Evolutionary conservation across 2,888 invertebrate genomes (phyloP).

Genomic region (Polymixis flavicincta): DNA sequence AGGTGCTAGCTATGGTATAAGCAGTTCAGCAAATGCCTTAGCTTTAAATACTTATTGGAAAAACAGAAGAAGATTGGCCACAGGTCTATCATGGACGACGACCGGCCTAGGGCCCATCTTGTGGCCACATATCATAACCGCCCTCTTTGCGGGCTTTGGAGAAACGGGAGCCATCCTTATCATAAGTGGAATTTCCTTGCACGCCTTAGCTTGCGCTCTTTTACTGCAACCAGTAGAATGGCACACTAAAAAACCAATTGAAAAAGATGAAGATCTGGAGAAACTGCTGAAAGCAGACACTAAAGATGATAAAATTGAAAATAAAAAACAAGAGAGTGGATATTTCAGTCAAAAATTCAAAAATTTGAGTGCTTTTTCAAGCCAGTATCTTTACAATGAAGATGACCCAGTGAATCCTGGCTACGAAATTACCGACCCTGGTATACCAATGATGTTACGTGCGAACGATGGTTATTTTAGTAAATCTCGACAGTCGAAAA

Average conservation of each 20-base stretch:
- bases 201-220: conserved; percentile 92
- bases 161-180: conserved; percentile 92
- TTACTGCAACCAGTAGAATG: conserved; percentile 94
- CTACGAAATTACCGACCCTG: conserved; percentile 92
- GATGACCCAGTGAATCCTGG: conserved; percentile 91
- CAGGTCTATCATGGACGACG: conserved; percentile 93
- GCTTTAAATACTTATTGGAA: conserved; percentile 94
- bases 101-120: conserved; percentile 94
- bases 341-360: conserved; percentile 86
- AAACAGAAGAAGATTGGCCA: conserved; percentile 92
- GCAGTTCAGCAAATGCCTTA: conserved; percentile 92
- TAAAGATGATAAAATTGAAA: conserved; percentile 66
- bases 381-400: conserved; percentile 92
- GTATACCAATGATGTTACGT: conserved; percentile 92
- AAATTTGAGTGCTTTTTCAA: conserved; percentile 89
- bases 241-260: conserved; percentile 90
- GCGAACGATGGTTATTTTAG: conserved; percentile 92
- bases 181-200: conserved; percentile 92
- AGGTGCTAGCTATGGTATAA: conserved; percentile 92
- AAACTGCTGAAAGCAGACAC: conserved; percentile 72
- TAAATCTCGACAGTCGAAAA: conserved; percentile 86
- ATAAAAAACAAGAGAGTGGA: conserved; percentile 80
- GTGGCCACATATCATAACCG: conserved; percentile 93
- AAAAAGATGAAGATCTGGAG: conserved; percentile 75
- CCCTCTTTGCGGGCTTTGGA: conserved; percentile 91